A percentile compares a stretch with the other conserved stretches of the same genome.
These are phyloP conservation scores for Hystrix brachyura DNA, from an alignment of 2,113 vertebrate species.

Conservation along the genomic window DNA sequence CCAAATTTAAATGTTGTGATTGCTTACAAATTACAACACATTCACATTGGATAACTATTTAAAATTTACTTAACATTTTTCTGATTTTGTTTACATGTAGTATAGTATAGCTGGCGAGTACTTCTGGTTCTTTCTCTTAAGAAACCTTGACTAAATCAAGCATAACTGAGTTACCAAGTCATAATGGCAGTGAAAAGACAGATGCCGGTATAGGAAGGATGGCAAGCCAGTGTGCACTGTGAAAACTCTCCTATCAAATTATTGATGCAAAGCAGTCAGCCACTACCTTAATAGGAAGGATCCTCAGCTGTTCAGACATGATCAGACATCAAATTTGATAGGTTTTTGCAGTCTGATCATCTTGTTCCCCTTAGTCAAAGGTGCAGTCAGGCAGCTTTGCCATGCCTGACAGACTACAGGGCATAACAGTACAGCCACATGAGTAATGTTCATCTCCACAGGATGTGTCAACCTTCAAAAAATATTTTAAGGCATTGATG, in stretches of 20 bases:
- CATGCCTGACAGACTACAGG: slow-evolving; percentile 84
- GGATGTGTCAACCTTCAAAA: slow-evolving; percentile 66
- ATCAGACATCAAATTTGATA: slow-evolving; percentile 87
- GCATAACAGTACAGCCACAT: slow-evolving; percentile 73
- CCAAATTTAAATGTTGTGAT: not conserved
- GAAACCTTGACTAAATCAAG: slow-evolving; percentile 80
- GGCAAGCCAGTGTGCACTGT: slow-evolving; percentile 87
- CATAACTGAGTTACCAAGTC: slow-evolving; percentile 73
- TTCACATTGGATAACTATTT: not conserved
- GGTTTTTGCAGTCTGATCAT: slow-evolving; percentile 89
- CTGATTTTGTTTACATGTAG: not conserved
- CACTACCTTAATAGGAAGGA: slow-evolving; percentile 85
- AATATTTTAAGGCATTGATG: slow-evolving; percentile 68
- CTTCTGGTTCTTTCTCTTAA: slow-evolving; percentile 67
- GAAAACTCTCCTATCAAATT: slow-evolving; percentile 88
- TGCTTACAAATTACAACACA: slow-evolving; percentile 31
- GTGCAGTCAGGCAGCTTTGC: slow-evolving; percentile 83
- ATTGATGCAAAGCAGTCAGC: slow-evolving; percentile 85
- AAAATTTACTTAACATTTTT: slow-evolving; percentile 23
- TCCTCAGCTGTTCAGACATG: slow-evolving; percentile 86
- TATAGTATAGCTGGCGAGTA: slow-evolving; percentile 16
- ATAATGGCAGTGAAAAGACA: slow-evolving; percentile 76
- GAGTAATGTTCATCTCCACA: slow-evolving; percentile 66
- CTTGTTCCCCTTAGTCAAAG: slow-evolving; percentile 80
- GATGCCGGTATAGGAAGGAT: slow-evolving; percentile 82